Evolutionary conservation across 2,113 vertebrate genomes (phyloP).

Genomic region (Ochotona curzoniae): DNA sequence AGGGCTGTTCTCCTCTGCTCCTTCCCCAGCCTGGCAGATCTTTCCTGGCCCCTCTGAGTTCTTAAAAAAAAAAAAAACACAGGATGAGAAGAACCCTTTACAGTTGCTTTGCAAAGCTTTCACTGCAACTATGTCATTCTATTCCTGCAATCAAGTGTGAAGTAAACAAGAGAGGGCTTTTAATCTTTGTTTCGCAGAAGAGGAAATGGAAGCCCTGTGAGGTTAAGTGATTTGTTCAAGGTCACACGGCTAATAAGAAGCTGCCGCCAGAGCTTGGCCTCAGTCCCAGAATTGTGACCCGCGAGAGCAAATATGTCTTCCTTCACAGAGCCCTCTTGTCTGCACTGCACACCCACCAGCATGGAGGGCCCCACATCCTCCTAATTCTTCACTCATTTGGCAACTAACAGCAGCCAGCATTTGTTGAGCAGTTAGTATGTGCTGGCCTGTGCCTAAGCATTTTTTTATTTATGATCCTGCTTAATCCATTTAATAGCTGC

Average conservation of each 20-base stretch:
- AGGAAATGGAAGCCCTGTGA: slow-evolving; percentile 29
- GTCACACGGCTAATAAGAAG: neutral
- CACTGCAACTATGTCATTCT: neutral
- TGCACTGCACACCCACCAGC: neutral
- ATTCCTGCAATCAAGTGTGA: slow-evolving; percentile 4
- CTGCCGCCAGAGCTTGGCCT: neutral
- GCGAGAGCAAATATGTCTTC: neutral
- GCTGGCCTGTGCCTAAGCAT: neutral
- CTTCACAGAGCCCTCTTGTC: neutral
- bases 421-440: neutral
- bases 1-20: neutral
- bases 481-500: neutral
- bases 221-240: neutral
- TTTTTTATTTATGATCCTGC: neutral
- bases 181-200: slow-evolving; percentile 4
- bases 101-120: neutral
- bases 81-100: neutral
- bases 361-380: neutral
- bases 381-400: neutral
- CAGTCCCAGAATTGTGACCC: neutral
- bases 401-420: neutral
- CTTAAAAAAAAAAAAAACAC: neutral
- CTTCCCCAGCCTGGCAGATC: neutral
- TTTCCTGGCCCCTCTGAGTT: neutral
- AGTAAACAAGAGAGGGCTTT: neutral